Evolutionary conservation across 2,113 vertebrate genomes (phyloP), one percentile per base, ranked within the genome.

Genomic region (Puffinus mauretanicus): DNA sequence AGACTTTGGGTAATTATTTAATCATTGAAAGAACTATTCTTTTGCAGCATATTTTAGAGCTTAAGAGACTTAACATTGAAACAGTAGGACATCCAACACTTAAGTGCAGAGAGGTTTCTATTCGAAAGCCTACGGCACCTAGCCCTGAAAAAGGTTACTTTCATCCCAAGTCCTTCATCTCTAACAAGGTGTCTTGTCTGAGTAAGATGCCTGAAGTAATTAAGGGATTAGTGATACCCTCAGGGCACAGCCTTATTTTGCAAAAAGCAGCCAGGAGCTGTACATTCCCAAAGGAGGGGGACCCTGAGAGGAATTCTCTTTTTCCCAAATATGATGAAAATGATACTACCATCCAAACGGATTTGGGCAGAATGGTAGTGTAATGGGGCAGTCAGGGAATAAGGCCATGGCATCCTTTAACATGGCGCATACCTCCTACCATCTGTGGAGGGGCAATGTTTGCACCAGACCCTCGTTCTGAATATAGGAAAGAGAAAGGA

Each of bases 271-370:
- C 36, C 54, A 36, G 25, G 6, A 76, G 19, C 24, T 65, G 34
- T 47, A 72, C 3, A 5, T 17, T 82, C 30, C 19, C 40, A 47
- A 38, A 52, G 16, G 42, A 92, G 40, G 6, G 13, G n/a, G 11
- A 67, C 26, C 7, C 57, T 14, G 72, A 44, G n/a, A 70, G 18
- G 57, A 82, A 52, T 72, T 67, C 13, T 47, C 22, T 55, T 76
- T 64, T 25, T 30, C 25, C 36, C 32, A 60, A 13, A 21, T 10
- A 30, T 3, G 32, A 49, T 30, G 12, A 76, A 72, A 20, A 25
- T 0, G 2, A 49, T 18, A 44, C 11, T 46, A 21, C 17, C 36
- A 73, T 13, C 54, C 51, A 40, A 30, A 81, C 0, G 1, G 32
- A 42, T 40, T 7, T 84, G 29, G 47, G 69, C 27, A 61, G 34